These are phyloP conservation scores for Odontesthes bonariensis DNA, from an alignment of 2,113 vertebrate species.

Conservation along the genomic window DNA sequence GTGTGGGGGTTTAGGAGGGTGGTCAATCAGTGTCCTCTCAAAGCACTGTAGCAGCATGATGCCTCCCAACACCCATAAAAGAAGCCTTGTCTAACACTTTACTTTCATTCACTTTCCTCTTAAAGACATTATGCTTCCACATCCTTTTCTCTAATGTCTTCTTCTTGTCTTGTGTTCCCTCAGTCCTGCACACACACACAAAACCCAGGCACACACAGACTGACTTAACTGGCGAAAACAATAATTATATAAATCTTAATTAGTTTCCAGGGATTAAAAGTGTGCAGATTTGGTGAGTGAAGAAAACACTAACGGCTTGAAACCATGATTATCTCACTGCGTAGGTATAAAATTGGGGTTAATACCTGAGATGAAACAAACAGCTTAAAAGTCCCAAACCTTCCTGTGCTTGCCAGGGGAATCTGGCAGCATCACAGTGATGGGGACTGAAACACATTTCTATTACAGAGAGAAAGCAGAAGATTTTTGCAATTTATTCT, in stretches of 20 bases:
- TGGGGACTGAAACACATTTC: constrained; percentile 70
- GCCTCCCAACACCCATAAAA: constrained; percentile 66
- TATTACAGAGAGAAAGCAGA: constrained; percentile 61
- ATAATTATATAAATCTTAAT: constrained; percentile 84
- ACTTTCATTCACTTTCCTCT: constrained; percentile 51
- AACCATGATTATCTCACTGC: constrained; percentile 77
- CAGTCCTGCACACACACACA: constrained; percentile 8
- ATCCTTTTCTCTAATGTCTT: constrained; percentile 40
- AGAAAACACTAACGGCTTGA: constrained; percentile 77
- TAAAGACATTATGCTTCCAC: constrained; percentile 37
- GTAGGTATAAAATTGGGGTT: constrained; percentile 83
- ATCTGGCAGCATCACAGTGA: constrained; percentile 74
- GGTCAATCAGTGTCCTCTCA: constrained; percentile 71
- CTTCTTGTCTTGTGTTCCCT: constrained; percentile 17
- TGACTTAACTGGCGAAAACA: constrained; percentile 64
- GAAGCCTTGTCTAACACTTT: constrained; percentile 63
- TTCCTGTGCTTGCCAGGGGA: constrained; percentile 68
- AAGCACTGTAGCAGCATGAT: constrained; percentile 59
- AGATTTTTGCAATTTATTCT: constrained; percentile 70
- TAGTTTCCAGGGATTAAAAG: constrained; percentile 84
- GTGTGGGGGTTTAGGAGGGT: constrained; percentile 51
- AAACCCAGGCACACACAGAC: constrained; percentile 32
- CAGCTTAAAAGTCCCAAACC: constrained; percentile 79
- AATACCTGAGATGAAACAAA: constrained; percentile 85
- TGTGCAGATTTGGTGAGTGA: constrained; percentile 78